phyloP scores from a whole-genome alignment of 30 jellyfish, hydroid and myxozoan genomes.

The Clytia hemisphaerica region DNA sequence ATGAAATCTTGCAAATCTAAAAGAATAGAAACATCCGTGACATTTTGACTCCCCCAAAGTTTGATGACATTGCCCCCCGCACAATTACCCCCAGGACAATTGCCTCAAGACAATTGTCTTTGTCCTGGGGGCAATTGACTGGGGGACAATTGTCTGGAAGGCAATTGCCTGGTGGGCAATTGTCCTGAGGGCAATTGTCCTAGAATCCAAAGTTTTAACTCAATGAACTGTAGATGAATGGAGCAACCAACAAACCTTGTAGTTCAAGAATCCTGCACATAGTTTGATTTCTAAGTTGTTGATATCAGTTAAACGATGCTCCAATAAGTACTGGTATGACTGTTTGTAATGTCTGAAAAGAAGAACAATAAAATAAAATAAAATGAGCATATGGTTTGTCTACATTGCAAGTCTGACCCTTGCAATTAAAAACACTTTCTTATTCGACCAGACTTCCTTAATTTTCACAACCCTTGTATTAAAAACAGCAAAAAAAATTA shows the following conservation, averaged over 20 bases:
- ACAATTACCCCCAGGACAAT: background rate
- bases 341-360: conserved; percentile 75
- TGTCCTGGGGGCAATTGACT: no score
- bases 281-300: conserved; percentile 85
- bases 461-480: no score
- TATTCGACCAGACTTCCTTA: no score
- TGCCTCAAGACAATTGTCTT: no score
- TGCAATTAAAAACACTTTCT: background rate
- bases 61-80: background rate
- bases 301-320: conserved; percentile 80
- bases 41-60: background rate
- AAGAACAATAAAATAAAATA: background rate
- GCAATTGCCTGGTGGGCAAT: no score
- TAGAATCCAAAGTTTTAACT: no score
- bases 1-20: conserved; percentile 73
- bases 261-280: conserved; percentile 73
- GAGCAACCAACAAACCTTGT: conserved; percentile 43
- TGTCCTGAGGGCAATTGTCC: no score
- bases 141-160: no score
- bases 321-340: conserved; percentile 76
- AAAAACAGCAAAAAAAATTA: background rate
- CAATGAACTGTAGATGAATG: background rate
- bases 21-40: background rate
- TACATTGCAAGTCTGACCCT: background rate
- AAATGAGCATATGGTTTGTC: background rate